phyloP scores from a whole-genome alignment of 2,797 vertebrate genomes.

The Cynodonichthys magdalenae region DNA sequence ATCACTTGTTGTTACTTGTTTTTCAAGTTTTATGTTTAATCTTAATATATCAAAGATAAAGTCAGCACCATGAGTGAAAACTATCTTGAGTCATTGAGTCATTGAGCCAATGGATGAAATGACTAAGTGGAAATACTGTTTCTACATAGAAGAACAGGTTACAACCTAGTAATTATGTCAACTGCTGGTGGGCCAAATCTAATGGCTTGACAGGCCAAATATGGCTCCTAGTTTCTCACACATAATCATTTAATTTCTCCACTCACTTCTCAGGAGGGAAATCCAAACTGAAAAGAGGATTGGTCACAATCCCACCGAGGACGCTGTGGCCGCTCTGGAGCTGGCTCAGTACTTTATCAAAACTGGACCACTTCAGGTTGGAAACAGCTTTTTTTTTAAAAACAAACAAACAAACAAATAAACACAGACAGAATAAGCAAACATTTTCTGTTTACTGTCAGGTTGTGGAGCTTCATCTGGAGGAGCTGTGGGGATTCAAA shows the following conservation, averaged over 20 bases:
- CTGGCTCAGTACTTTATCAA: constrained; percentile 90
- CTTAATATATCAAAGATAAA: too few relatives aligned
- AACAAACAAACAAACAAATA: background rate
- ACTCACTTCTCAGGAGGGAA: constrained; percentile 78
- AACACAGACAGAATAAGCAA: background rate
- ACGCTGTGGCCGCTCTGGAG: constrained; percentile 86
- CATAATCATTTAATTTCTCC: constrained; percentile 1
- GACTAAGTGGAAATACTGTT: too few relatives aligned
- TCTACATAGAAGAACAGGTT: too few relatives aligned
- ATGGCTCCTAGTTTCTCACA: background rate
- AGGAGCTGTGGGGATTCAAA: constrained; percentile 68
- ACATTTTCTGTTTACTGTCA: constrained; percentile 33
- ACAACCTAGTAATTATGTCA: too few relatives aligned
- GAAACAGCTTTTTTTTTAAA: background rate
- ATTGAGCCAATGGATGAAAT: too few relatives aligned
- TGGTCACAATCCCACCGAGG: constrained; percentile 89
- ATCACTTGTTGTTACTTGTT: too few relatives aligned
- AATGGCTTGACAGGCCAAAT: too few relatives aligned
- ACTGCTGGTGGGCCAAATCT: too few relatives aligned
- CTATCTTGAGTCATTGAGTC: too few relatives aligned
- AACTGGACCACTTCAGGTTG: constrained; percentile 86
- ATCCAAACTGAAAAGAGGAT: constrained; percentile 81
- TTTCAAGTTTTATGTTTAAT: too few relatives aligned
- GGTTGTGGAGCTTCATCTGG: constrained; percentile 74
- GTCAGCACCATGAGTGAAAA: too few relatives aligned